Base-by-base conservation (phyloP, 2,113 vertebrate species). In the Apeltes quadracus region DNA sequence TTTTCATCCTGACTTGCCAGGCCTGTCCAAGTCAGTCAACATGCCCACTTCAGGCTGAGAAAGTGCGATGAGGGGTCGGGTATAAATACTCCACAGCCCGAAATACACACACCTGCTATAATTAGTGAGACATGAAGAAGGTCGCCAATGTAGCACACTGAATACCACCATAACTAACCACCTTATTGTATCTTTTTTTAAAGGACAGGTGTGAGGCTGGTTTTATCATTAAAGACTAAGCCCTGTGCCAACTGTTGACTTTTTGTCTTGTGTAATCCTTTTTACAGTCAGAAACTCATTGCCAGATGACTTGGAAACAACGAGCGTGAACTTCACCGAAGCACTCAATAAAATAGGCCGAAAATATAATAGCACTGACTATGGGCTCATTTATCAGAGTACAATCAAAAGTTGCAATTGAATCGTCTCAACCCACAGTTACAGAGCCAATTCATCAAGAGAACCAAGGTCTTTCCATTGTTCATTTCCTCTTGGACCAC, bases 81-180 rank as follows among this genome's bases (percentile, higher is more conserved):
- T 93, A 92, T 90, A 91, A 93, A 94, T 92, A 93, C 87, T 85
- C 73, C 82, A 79, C 81, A 73, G 81, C 90, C 87, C 61, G 62
- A 93, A 93, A 94, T 93, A 94, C 84, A 84, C 81, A 84, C 59
- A 58, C 67, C 72, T 86, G 80, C 88, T 94, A 94, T 92, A 94
- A 94, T 94, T 94, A 94, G 92, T 86, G 81, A 88, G 89, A 84
- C 83, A 80, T 59, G 90, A 91, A 92, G 84, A 91, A 90, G 92
- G 93, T 91, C 92, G 85, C 81, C 74, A 85, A 93, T 92, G 92
- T 93, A 92, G 92, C 92, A 93, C 92, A 93, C 86, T 69, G 77
- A 86, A 88, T 87, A 92, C 83, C 68, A 87, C 75, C 16, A 72
- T 61, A 72, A 63, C 84, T 79, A 77, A 83, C 75, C 80, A 82